Evolutionary conservation across 2,888 invertebrate species (phyloP), one percentile per base, ranked within the genome.

Genomic region (Parelbella ahira): DNA sequence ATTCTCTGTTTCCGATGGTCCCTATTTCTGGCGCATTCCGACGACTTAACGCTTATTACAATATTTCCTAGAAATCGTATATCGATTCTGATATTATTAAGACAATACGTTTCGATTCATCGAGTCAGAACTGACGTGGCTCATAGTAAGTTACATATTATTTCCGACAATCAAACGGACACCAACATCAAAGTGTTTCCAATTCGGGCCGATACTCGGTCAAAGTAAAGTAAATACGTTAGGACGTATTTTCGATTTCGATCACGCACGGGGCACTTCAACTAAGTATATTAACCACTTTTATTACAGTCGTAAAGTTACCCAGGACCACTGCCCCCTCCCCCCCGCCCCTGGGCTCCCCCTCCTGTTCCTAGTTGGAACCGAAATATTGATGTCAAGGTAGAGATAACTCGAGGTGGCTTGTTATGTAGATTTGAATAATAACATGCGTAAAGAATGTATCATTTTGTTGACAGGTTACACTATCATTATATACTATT

Each of bases 241-340:
- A 32, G 9, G 9, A 25, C 11, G 42, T 53, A 54, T 55, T n/a
- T n/a, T n/a, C n/a, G n/a, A n/a, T n/a, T 53, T 54, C 42, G 53
- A 54, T 53, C 54, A 54, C 54, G 52, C 49, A 51, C 50, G 42
- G 45, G 45, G 42, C 49, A 45, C 49, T 49, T 43, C 42, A 37
- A 42, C 38, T 49, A 51, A 57, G 51, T 53, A 50, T 49, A 51
- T 54, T 49, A 49, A 53, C 49, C 47, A 36, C 45, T 49, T 56
- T 53, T 57, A 57, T 54, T 48, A 44, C 49, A 29, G 32, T 56
- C 52, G 48, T 57, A 56, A 57, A 50, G 43, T 47, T 44, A 47
- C 44, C 25, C 15, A 39, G 20, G 29, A n/a, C 15, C 15, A 15
- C 15, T 3, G 15, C 4, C 15, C 15, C 15, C 2, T 15, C 15